Conservation (phyloP, 2,113 vertebrate species). For the Nycticryphes semicollaris region DNA sequence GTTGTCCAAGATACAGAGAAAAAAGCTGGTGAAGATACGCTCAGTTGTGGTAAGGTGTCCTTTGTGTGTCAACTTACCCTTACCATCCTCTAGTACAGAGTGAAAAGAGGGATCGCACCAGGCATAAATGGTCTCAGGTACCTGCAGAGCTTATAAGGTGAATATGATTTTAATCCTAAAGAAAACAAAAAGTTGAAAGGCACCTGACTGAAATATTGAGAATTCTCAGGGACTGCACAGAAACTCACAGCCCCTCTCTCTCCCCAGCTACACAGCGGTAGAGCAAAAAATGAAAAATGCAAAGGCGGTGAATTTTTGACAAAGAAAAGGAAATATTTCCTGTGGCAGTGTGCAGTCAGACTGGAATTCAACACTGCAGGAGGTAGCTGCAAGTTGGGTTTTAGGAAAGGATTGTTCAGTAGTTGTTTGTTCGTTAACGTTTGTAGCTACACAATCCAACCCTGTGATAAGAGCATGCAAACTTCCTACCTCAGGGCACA, state of each 20-base stretch:
- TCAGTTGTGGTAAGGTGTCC: background rate
- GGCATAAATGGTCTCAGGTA: background rate
- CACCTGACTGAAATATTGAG: background rate
- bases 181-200: background rate
- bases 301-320: background rate
- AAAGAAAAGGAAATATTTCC: background rate
- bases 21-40: background rate
- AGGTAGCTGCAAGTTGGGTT: background rate
- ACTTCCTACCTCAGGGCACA: background rate
- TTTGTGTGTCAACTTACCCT: background rate
- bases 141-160: background rate
- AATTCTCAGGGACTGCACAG: background rate
- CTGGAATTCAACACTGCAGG: background rate
- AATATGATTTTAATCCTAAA: background rate
- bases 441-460: background rate
- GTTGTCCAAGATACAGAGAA: background rate
- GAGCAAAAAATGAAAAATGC: background rate
- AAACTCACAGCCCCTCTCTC: background rate
- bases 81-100: background rate
- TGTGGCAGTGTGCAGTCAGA: background rate
- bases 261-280: background rate
- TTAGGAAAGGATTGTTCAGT: background rate
- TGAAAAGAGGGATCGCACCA: background rate
- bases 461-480: background rate
- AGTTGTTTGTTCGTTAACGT: background rate